Percentiles rank a stretch among this genome's conserved stretches.
phyloP scores from a whole-genome alignment of 2,113 vertebrate species.

The Takifugu flavidus region DNA sequence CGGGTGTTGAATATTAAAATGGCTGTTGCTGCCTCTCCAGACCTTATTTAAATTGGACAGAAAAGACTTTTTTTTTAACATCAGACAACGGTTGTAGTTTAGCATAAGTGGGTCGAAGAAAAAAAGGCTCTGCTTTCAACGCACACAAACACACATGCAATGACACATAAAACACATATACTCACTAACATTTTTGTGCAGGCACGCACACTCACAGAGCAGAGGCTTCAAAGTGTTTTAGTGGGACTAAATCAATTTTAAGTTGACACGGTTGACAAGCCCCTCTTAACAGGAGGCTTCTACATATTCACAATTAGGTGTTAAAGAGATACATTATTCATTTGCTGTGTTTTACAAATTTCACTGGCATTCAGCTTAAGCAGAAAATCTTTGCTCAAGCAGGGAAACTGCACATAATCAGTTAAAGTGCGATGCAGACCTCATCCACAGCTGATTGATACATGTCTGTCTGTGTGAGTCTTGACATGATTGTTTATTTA shows the following conservation, averaged over 20 bases:
- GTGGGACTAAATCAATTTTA: constrained; percentile 77
- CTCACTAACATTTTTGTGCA: constrained; percentile 12
- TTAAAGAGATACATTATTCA: constrained; percentile 80
- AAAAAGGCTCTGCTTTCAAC: constrained; percentile 62
- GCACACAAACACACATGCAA: constrained; percentile 38
- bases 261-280: constrained; percentile 80
- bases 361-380: constrained; percentile 56
- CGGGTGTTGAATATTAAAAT: constrained; percentile 80
- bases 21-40: constrained; percentile 71
- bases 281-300: constrained; percentile 77
- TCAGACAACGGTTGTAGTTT: constrained; percentile 79
- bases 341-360: constrained; percentile 73
- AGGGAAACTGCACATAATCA: constrained; percentile 62
- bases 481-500: constrained; percentile 83
- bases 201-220: constrained; percentile 65
- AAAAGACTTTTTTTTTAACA: constrained; percentile 71
- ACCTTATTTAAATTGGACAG: constrained; percentile 81
- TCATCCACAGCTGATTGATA: constrained; percentile 54
- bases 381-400: constrained; percentile 55
- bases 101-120: constrained; percentile 75
- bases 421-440: constrained; percentile 50
- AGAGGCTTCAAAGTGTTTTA: constrained; percentile 79
- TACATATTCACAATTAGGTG: constrained; percentile 76
- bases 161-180: constrained; percentile 12
- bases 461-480: constrained; percentile 60